Percentiles rank a stretch among this genome's conserved stretches.
phyloP scores from a whole-genome alignment of 2,113 vertebrate species.

The Macquaria australasica region DNA sequence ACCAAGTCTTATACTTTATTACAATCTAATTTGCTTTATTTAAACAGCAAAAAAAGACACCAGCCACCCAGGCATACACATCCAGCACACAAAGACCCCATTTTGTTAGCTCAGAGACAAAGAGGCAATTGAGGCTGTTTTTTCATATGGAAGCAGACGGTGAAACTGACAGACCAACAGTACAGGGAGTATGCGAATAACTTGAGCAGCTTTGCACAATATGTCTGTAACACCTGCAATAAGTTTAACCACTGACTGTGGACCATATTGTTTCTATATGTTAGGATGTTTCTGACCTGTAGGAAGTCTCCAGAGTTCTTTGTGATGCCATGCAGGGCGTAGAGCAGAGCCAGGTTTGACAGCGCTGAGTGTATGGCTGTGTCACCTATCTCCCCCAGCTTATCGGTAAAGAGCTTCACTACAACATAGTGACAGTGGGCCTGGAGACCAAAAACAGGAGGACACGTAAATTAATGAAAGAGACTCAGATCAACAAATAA shows the following conservation, averaged over 20 bases:
- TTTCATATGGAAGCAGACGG: not conserved
- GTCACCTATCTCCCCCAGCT: conserved; percentile 87
- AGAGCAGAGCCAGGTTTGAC: conserved; percentile 89
- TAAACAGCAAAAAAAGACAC: not conserved
- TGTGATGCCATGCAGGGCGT: conserved; percentile 90
- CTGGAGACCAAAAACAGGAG: conserved; percentile 74
- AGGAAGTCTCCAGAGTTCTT: conserved; percentile 93
- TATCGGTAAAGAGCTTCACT: conserved; percentile 92
- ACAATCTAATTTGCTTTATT: not conserved
- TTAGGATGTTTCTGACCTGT: conserved; percentile 82
- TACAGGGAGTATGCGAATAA: not conserved
- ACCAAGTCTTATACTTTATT: not conserved
- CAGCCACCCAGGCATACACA: not conserved
- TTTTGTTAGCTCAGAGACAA: conserved; percentile 20
- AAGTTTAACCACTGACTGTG: not conserved
- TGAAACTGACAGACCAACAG: not conserved
- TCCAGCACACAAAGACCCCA: conserved; percentile 2
- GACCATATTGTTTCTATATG: not conserved
- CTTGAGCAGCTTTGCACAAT: not conserved
- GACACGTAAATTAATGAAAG: not conserved
- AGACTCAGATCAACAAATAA: not conserved
- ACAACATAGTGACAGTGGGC: conserved; percentile 97
- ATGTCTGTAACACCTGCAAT: not conserved
- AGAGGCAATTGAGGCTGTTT: not conserved
- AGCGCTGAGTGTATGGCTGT: conserved; percentile 85